phyloP scores from a whole-genome alignment of 2,113 vertebrate genomes.

The Phocoena sinus region DNA sequence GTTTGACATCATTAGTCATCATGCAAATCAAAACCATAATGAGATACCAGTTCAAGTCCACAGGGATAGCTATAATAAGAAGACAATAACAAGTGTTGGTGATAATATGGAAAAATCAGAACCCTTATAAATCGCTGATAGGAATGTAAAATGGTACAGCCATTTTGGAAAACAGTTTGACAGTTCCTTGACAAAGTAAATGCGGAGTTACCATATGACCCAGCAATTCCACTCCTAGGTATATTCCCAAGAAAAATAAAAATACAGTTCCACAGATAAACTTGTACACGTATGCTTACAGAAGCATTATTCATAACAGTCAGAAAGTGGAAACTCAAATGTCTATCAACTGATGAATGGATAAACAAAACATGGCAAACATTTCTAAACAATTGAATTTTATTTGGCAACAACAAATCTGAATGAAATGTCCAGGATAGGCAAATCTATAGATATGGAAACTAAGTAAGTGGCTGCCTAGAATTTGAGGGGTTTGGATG shows the following conservation, averaged over 20 bases:
- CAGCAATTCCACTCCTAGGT: neutral
- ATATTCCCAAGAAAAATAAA: neutral
- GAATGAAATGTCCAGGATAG: neutral
- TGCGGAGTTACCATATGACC: neutral
- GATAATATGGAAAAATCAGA: neutral
- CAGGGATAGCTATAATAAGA: neutral
- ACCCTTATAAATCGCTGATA: neutral
- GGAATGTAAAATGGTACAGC: neutral
- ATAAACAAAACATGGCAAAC: neutral
- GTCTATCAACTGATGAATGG: neutral
- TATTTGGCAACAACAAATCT: neutral
- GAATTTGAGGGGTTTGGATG: neutral
- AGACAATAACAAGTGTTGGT: neutral
- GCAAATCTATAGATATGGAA: neutral
- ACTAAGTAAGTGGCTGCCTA: neutral
- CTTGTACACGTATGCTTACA: neutral
- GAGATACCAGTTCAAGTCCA: neutral
- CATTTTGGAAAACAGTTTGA: neutral
- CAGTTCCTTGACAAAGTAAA: neutral
- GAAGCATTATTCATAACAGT: neutral
- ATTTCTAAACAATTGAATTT: neutral
- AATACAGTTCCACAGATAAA: neutral
- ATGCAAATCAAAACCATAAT: neutral
- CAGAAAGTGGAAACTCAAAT: neutral
- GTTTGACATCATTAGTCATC: neutral